Evolutionary conservation across 23 tunicate genomes (phyloP).

Genomic region (Corella eumyota): DNA sequence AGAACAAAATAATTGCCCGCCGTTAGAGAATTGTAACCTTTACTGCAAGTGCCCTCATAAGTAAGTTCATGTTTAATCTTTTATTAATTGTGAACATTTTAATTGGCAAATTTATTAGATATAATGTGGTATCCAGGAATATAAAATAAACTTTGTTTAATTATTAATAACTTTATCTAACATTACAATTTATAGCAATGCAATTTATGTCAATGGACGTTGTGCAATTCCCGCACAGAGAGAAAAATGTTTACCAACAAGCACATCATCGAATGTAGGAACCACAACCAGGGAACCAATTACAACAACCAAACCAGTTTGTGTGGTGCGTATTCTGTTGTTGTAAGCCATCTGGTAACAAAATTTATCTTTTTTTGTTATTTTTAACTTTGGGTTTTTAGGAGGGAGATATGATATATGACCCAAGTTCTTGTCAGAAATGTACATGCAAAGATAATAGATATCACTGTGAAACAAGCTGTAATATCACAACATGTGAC

Average conservation of each 20-base stretch:
- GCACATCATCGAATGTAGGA: too few relatives aligned
- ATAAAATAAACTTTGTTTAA: too few relatives aligned
- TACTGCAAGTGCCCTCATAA: slow-evolving; percentile 42
- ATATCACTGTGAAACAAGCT: slow-evolving; percentile 27
- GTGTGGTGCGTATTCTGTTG: slow-evolving; percentile 1
- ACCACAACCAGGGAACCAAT: slow-evolving; percentile 11
- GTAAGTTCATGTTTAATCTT: slow-evolving; percentile 11
- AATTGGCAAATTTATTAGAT: too few relatives aligned
- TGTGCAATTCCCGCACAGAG: slow-evolving; percentile 25
- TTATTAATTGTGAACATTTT: neutral
- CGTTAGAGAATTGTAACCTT: slow-evolving; percentile 28
- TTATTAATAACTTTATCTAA: too few relatives aligned
- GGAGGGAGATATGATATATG: slow-evolving; percentile 30
- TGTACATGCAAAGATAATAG: slow-evolving; percentile 46
- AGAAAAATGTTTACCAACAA: slow-evolving; percentile 9
- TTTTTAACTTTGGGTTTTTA: too few relatives aligned
- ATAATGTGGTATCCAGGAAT: too few relatives aligned
- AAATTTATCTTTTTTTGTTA: too few relatives aligned
- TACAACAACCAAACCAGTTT: slow-evolving; percentile 8
- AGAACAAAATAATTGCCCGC: slow-evolving; percentile 45
- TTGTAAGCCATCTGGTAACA: too few relatives aligned
- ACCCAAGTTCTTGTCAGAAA: slow-evolving; percentile 38
- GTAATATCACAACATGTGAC: slow-evolving; percentile 25
- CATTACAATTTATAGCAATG: slow-evolving; percentile 19
- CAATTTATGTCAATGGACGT: slow-evolving; percentile 54